phyloP scores from a whole-genome alignment of 2,113 vertebrate genomes.

The Pongo abelii region DNA sequence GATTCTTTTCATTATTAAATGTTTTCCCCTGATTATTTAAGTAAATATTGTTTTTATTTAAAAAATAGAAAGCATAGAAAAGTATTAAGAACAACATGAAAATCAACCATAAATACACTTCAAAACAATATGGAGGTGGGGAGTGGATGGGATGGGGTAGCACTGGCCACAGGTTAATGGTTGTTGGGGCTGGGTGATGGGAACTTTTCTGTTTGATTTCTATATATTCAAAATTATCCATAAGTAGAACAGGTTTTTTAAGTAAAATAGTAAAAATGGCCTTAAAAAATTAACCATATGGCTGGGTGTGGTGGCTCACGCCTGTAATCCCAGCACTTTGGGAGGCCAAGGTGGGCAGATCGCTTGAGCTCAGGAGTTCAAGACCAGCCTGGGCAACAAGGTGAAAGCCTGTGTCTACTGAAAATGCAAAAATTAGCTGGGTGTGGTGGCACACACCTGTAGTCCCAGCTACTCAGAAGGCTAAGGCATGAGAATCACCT shows the following conservation, averaged over 20 bases:
- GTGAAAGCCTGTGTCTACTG: no score
- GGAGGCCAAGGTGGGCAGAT: no score
- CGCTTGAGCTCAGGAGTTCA: no score
- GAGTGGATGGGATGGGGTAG: background rate
- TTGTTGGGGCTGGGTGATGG: background rate
- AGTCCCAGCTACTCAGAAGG: no score
- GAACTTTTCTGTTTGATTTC: background rate
- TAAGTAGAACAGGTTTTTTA: background rate
- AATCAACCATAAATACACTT: conserved; percentile 12
- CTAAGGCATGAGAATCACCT: no score
- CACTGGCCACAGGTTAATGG: background rate
- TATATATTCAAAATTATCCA: background rate
- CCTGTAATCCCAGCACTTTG: no score
- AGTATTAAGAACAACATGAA: conserved; percentile 13
- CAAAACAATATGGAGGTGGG: background rate
- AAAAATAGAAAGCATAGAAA: background rate
- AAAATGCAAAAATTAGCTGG: no score
- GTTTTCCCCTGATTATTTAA: background rate
- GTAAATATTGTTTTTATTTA: background rate
- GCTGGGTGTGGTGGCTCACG: no score
- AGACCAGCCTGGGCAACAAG: no score
- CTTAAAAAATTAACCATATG: background rate
- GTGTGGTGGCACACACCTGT: no score
- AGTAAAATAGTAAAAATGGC: background rate
- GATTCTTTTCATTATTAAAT: background rate